Evolutionary conservation across 2,888 invertebrate genomes (phyloP).

Genomic region (Stenoptilia bipunctidactyla): DNA sequence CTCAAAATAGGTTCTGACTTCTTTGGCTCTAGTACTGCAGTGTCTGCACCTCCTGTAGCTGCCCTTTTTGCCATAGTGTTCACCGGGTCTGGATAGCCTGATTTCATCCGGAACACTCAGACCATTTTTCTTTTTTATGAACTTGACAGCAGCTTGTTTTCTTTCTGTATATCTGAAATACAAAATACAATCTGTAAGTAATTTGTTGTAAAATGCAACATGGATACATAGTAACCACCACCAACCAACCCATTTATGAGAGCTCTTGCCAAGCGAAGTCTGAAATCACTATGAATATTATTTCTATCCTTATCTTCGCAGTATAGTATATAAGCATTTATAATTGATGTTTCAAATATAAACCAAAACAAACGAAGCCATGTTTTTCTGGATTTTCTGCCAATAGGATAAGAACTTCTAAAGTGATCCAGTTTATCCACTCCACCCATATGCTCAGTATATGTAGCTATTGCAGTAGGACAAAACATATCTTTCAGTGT

Average conservation of each 20-base stretch:
- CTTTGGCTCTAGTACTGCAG: constrained; percentile 3
- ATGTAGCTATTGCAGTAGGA: no score
- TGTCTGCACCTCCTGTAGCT: constrained; percentile 3
- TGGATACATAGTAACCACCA: no score
- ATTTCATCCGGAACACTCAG: no score
- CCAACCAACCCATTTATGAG: not conserved
- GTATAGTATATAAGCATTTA: not conserved
- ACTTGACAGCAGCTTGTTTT: constrained; percentile 1
- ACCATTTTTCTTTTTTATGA: constrained; percentile 1
- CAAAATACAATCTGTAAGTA: not conserved
- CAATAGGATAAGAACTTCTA: no score
- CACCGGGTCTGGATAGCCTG: no score
- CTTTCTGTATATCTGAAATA: constrained; percentile 2
- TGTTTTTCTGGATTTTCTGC: constrained; percentile 1
- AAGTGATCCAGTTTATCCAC: not conserved
- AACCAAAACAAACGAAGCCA: not conserved
- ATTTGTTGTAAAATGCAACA: not conserved
- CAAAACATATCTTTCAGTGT: no score
- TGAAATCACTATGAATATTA: not conserved
- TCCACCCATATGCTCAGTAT: not conserved
- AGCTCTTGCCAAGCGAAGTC: not conserved
- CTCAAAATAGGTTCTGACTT: constrained; percentile 5
- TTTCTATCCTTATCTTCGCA: not conserved
- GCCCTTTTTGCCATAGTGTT: constrained; percentile 3
- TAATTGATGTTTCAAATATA: not conserved